Evolutionary conservation across 2,888 invertebrate genomes (phyloP), one percentile per base, ranked within the genome.

Genomic region (Xiphydria camelus): DNA sequence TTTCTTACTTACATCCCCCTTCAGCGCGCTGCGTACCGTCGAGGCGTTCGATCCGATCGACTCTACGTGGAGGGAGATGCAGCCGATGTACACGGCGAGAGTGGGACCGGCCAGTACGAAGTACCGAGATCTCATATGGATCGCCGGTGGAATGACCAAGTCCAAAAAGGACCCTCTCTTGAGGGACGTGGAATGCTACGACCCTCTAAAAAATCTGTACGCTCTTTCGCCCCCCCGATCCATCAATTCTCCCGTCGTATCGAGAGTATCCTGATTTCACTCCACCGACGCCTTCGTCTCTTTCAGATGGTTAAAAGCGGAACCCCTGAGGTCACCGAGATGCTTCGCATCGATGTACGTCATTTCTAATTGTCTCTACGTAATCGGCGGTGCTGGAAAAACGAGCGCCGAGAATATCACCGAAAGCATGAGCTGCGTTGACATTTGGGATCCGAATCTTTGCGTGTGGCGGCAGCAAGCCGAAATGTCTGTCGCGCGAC

Each of bases 81-180:
- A 81, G 2, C 73, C 85, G 0, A 80, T 87, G 81, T 69, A 75
- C 17, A 76, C 77, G 6, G 80, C 84, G 1, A 78, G 85, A 31
- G 82, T 84, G 77, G 86, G 86, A 2, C 77, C 82, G 21, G 84
- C 84, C 0, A 79, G 81, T 44, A 76, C 80, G 35, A 83, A 83
- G 62, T 84, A 82, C 68, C 77, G 82, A 19, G 82, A 84, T 57
- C 80, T 82, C 59, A 86, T 88, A 70, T 87, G 87, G 87, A 84
- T 86, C 33, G 86, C 84, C 7, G 88, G 88, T 26, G 88, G 88
- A 25, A 83, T 87, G 82, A 82, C 82, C 5, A 80, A 80, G 14
- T 80, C 81, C 58, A 79, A 79, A 64, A 79, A 79, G 45, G 77
- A 78, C 17, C 80, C 81, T 0, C 76, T 85, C 41, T 79, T 81